Base-by-base conservation (phyloP, 2,888 invertebrate genomes). In the Trichopria drosophilae region DNA sequence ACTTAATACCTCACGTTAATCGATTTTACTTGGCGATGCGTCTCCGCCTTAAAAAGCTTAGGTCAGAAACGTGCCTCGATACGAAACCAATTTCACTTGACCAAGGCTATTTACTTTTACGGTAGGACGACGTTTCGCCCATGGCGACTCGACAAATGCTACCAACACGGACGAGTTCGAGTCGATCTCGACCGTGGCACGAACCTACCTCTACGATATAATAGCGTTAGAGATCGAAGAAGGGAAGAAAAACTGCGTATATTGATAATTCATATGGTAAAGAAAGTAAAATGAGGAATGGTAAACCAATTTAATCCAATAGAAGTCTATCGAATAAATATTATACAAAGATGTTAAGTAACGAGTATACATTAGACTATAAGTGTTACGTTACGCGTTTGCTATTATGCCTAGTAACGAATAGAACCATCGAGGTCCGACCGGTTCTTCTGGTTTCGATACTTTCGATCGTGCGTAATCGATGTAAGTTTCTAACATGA, bases 241-340 rank as follows among this genome's bases (percentile, higher is more conserved):
- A 64, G 59, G 60, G 61, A 65, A 63, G 58, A 68, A 66, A 66
- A 64, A 72, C 67, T 69, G 73, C 66, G 65, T 70, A 72, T 73
- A 71, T 71, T 71, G 68, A 70, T 70, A n/a, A n/a, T 68, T 65
- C 67, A 69, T 63, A 59, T 67, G 66, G 67, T 69, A 65, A 66
- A 64, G 59, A 61, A 58, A 62, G 61, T 59, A 63, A 59, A 61
- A 64, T 55, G 60, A 59, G 59, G 63, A 61, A 57, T 36, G 57
- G 58, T 57, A 40, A 31, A 31, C 22, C 31, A 44, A 16, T 26
- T 10, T 15, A 37, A 37, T 28, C 40, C 40, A 12, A 40, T 18
- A 26, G 15, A 40, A 67, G 67, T 63, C 66, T 68, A 68, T 65
- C 62, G 53, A 50, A 71, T 68, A 67, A 59, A 72, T 70, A 67